Evolutionary conservation across 2,113 vertebrate genomes (phyloP), one percentile per base, ranked within the genome.

Genomic region (Dromiciops gliroides): DNA sequence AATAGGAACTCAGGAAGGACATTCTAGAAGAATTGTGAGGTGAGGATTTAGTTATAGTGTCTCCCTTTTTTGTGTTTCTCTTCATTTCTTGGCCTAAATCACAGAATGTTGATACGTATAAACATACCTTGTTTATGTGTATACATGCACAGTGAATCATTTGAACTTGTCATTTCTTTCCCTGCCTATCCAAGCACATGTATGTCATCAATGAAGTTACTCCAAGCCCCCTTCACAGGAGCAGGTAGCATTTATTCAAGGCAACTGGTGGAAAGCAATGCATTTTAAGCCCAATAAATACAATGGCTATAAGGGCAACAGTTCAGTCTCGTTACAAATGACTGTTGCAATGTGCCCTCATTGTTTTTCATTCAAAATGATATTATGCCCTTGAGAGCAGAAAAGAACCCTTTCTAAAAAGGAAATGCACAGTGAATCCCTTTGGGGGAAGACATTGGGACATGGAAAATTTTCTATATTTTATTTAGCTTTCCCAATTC

Each of bases 341-440:
- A 48, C 93, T 94, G 92, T 95, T 97, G 97, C 97, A 94, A 93
- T 98, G 96, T 92, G 10, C 96, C 96, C 97, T 92, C 93, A 28
- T 97, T 91, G 16, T 96, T 98, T 97, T 98, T 97, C 96, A 90
- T 97, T 98, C 97, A 11, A 9, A 95, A 98, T 93, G 95, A 98
- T 98, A 97, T 98, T 95, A 97, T 97, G 96, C 97, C 95, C 51
- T 94, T 8, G 53, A 96, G 97, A 97, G 92, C 51, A 96, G 91
- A 91, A 90, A 92, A 90, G 50, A 67, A 48, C 37, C 22, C 93
- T 93, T 97, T 94, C 97, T 92, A 50, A 90, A 88, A 98, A 97
- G 96, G 96, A 96, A 50, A 94, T 53, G 93, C 96, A 98, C 96
- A 89, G 47, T 5, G 1, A 94, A 88, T 97, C 97, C 98, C 98